Evolutionary conservation across 2,113 vertebrate species (phyloP).

Genomic region (Misgurnus anguillicaudatus): DNA sequence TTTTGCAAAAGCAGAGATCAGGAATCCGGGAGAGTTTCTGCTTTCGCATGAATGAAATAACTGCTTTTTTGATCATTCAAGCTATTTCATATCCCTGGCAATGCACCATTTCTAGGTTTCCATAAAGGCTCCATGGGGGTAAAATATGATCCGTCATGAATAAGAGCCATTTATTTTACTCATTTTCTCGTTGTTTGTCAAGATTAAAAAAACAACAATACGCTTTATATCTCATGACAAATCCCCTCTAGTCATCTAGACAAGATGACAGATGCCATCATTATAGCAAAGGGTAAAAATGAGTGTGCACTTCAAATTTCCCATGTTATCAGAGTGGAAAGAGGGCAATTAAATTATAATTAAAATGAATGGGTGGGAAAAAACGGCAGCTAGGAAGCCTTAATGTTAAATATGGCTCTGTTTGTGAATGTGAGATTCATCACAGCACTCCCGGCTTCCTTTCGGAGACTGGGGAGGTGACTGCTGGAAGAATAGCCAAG

Average conservation of each 20-base stretch:
- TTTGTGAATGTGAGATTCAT: conserved; percentile 64
- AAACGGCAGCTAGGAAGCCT: conserved; percentile 68
- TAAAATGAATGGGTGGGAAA: conserved; percentile 66
- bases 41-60: conserved; percentile 64
- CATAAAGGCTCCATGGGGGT: too few relatives aligned
- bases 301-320: conserved; percentile 50
- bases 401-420: conserved; percentile 62
- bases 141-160: neutral
- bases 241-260: conserved; percentile 59
- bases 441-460: conserved; percentile 70
- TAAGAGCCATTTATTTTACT: neutral
- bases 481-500: conserved; percentile 59
- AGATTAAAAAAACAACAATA: neutral
- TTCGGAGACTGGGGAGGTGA: conserved; percentile 70
- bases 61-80: neutral
- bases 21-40: conserved; percentile 21
- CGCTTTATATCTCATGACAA: conserved; percentile 47
- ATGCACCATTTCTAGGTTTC: neutral
- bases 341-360: conserved; percentile 71
- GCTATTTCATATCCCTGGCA: neutral
- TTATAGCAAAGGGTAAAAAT: conserved; percentile 69
- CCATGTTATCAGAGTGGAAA: conserved; percentile 53
- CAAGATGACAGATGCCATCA: conserved; percentile 64
- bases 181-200: neutral
- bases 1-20: conserved; percentile 59